Conservation (phyloP, 2,113 vertebrate genomes). For the Anarhynchus alexandrinus region DNA sequence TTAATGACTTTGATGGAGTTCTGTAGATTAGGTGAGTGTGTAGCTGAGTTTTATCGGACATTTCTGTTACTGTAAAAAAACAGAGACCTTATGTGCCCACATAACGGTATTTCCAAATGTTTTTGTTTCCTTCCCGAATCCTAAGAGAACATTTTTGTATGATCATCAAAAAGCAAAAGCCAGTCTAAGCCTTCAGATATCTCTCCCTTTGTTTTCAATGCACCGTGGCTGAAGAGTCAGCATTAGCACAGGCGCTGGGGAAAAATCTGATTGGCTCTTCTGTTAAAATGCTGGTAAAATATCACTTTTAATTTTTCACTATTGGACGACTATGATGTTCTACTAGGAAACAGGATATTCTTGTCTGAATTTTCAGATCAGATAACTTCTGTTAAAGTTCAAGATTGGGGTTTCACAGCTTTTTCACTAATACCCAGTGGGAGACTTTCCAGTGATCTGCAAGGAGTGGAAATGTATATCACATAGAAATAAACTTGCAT, state of each 20-base stretch:
- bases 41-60: background rate
- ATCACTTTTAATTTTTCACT: background rate
- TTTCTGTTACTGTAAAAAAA: background rate
- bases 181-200: background rate
- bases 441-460: background rate
- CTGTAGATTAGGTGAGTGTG: background rate
- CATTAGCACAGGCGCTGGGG: background rate
- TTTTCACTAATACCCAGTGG: background rate
- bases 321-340: background rate
- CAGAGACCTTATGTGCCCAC: background rate
- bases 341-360: background rate
- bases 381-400: background rate
- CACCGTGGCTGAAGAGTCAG: background rate
- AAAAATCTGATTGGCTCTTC: background rate
- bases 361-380: background rate
- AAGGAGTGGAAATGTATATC: background rate
- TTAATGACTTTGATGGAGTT: background rate
- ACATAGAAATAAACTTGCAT: background rate
- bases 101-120: background rate
- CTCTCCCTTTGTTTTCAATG: background rate
- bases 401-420: background rate
- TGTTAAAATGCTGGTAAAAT: background rate
- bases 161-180: background rate
- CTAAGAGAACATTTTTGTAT: background rate
- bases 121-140: background rate